Evolutionary conservation across 2,888 invertebrate genomes (phyloP).

Genomic region (Anthoptus insignis): DNA sequence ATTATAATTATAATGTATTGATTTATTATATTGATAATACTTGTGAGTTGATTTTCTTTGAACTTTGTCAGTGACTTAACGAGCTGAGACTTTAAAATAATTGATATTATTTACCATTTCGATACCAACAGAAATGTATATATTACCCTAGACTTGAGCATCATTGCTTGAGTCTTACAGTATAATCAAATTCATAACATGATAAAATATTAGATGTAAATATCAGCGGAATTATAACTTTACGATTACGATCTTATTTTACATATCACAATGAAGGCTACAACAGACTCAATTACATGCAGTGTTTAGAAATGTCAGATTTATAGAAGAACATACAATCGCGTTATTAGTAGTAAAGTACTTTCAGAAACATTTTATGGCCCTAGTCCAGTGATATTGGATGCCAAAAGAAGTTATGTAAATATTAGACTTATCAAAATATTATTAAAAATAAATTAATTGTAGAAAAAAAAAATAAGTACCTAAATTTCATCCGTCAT

Average conservation of each 20-base stretch:
- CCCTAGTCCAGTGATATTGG: slow-evolving; percentile 71
- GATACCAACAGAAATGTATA: no score
- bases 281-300: slow-evolving; percentile 8
- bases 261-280: slow-evolving; percentile 47
- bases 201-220: slow-evolving; percentile 51
- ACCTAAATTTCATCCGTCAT: slow-evolving; percentile 49
- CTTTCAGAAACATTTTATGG: slow-evolving; percentile 51
- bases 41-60: no score
- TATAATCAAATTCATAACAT: no score
- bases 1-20: no score
- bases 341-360: slow-evolving; percentile 18
- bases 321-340: slow-evolving; percentile 2
- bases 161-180: no score
- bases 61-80: no score
- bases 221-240: background rate
- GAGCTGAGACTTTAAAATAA: no score
- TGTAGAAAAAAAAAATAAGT: slow-evolving; percentile 39
- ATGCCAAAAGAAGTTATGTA: slow-evolving; percentile 65
- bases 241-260: slow-evolving; percentile 20
- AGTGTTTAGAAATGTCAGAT: background rate
- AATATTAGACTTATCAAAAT: slow-evolving; percentile 43
- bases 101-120: no score
- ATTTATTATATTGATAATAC: no score
- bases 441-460: slow-evolving; percentile 33
- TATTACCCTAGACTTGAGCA: no score